Evolutionary conservation across 2,113 vertebrate species (phyloP), one percentile per base, ranked within the genome.

Genomic region (Vombatus ursinus): DNA sequence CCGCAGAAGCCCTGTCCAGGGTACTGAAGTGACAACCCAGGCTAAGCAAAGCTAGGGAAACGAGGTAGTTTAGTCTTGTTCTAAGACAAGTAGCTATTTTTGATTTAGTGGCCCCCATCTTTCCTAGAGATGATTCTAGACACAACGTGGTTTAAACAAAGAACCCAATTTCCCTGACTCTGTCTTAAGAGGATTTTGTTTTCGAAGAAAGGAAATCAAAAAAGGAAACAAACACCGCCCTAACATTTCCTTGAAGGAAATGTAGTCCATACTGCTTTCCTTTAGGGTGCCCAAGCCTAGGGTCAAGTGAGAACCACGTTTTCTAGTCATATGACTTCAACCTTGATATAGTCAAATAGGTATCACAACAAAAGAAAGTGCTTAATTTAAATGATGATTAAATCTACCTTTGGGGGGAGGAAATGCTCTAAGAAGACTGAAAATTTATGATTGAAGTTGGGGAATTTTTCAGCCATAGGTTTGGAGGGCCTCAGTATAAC

Each of bases 1-100:
- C 19, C 1, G 3, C 6, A 44, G 19, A 8, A 44, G 93, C 96
- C 91, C 97, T 98, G 98, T 98, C 98, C 98, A 98, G 95, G 96
- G 98, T 98, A 94, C 98, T 84, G 68, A 77, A 84, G 19, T n/a
- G n/a, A 84, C n/a, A 84, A 84, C 19, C 16, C n/a, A 84, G n/a
- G 19, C 68, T 7, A 44, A 84, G 68, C 11, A 77, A 77, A n/a
- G 14, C 37, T 37, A n/a, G 31, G 68, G 68, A 77, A 77, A 77
- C 0, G 14, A n/a, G 0, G 6, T 14, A 77, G 31, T n/a, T 1
- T 77, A 77, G 37, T 22, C 37, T n/a, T n/a, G 68, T 84, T 84
- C 37, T 44, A 44, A 84, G n/a, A 84, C 57, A 68, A 68, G 11
- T 84, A n/a, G 68, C 22, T 44, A n/a, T 77, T 77, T 77, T 77